Evolutionary conservation across 2,797 vertebrate genomes (phyloP).

Genomic region (Sebastes goodei): DNA sequence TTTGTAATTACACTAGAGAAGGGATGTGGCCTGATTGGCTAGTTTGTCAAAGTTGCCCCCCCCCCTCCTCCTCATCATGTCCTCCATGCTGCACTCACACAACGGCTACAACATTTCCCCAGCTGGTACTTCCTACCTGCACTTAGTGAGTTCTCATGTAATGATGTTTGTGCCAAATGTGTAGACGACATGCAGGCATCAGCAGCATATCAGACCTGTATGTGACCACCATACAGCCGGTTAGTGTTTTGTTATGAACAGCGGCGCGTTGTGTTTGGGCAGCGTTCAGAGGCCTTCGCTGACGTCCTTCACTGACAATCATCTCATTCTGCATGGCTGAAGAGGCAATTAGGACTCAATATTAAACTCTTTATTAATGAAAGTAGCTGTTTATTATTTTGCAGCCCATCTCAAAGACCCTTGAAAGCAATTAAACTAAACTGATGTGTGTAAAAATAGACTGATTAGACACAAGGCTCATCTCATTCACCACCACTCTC

Average conservation of each 20-base stretch:
- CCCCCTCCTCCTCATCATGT: background rate
- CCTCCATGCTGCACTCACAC: slow-evolving; percentile 11
- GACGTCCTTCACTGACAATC: slow-evolving; percentile 57
- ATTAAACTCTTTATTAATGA: slow-evolving; percentile 66
- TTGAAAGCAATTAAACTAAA: slow-evolving; percentile 76
- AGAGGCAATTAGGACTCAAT: slow-evolving; percentile 64
- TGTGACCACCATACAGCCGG: background rate
- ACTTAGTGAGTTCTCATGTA: slow-evolving; percentile 8
- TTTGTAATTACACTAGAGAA: slow-evolving; percentile 66
- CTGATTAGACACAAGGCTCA: slow-evolving; percentile 55
- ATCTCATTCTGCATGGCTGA: slow-evolving; percentile 44
- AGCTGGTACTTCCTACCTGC: slow-evolving; percentile 17
- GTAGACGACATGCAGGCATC: background rate
- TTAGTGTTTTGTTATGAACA: slow-evolving; percentile 18
- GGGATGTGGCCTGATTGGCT: slow-evolving; percentile 55
- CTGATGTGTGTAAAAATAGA: slow-evolving; percentile 62
- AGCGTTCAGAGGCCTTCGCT: slow-evolving; percentile 11
- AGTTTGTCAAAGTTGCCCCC: slow-evolving; percentile 51
- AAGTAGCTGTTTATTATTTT: slow-evolving; percentile 74
- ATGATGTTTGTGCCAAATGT: slow-evolving; percentile 25
- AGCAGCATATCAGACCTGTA: slow-evolving; percentile 6
- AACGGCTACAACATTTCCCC: slow-evolving; percentile 5
- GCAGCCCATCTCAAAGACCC: slow-evolving; percentile 53
- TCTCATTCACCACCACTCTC: slow-evolving; percentile 33
- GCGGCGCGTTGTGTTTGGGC: slow-evolving; percentile 18